Base-by-base conservation (phyloP, 1,140 invertebrate species). In the Pentalonia nigronervosa region DNA sequence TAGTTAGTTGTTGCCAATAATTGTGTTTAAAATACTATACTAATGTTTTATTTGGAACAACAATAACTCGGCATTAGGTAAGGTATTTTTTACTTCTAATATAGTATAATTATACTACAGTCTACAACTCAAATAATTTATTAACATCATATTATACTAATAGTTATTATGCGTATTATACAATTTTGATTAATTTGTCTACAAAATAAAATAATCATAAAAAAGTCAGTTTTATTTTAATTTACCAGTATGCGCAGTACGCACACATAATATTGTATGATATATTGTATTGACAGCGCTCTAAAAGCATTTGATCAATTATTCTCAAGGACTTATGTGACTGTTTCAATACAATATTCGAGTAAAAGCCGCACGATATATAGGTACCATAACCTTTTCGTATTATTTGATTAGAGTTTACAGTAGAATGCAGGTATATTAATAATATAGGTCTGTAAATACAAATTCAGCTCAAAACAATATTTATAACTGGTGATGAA, bases 251-350 rank as follows among this genome's bases (percentile, higher is more conserved):
- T 17, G n/a, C 30, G 30, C 60, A 76, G 6, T 17, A 67, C 30
- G 30, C 60, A 76, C n/a, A 76, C n/a, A n/a, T 76, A 34, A 7
- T n/a, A 67, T 67, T 67, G 8, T 30, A 67, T 67, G 9, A 60
- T 60, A 4, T 76, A 76, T n/a, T 17, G n/a, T 76, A 76, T 34
- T 76, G 41, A 45, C 83, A 20, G 41, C 41, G 36, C 45, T 41
- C 83, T 36, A 34, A 88, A 48, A 88, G 47, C n/a, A 50, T 88
- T 88, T 88, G 45, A 88, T 88, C 86, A 88, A 88, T 88, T 88
- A 88, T 88, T 88, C 47, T 88, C 86, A 88, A 88, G 86, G 86
- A 88, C 86, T 88, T 48, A 21, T 30, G 17, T 17, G 11, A 17
- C 25, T n/a, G 45, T 30, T 45, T n/a, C 81, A 41, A 83, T 23